phyloP scores from a whole-genome alignment of 2,113 vertebrate genomes.

The Micronisus gabar region DNA sequence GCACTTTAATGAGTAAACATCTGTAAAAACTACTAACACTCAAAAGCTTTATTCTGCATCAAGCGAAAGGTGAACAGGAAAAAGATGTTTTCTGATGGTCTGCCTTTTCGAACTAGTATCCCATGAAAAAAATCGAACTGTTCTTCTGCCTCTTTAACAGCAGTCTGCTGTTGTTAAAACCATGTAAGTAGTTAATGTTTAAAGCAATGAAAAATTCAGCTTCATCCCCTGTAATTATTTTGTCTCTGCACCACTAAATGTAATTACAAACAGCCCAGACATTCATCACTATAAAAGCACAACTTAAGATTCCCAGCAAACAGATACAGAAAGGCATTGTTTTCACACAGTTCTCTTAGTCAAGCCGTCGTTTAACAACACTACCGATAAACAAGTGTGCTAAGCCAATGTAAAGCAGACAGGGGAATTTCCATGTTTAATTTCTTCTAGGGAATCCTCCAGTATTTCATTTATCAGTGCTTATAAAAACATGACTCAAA shows the following conservation, averaged over 20 bases:
- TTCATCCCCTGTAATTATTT: neutral
- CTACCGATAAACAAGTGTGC: neutral
- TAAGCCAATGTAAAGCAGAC: neutral
- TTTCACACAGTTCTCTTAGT: neutral
- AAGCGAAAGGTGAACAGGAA: neutral
- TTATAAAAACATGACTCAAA: neutral
- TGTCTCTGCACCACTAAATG: neutral
- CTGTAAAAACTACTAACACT: neutral
- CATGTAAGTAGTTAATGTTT: neutral
- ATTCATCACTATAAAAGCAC: neutral
- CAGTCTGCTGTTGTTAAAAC: neutral
- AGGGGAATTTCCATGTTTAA: neutral
- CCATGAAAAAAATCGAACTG: accelerated
- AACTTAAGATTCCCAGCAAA: neutral
- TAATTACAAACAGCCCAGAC: neutral
- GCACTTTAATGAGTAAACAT: neutral
- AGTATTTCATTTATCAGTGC: neutral
- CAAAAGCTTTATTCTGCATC: neutral
- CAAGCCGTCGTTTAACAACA: neutral
- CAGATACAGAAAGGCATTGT: neutral
- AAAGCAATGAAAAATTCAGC: neutral
- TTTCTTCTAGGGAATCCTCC: neutral
- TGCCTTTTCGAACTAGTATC: neutral
- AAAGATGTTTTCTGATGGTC: neutral
- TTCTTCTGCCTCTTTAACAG: neutral